These are phyloP conservation scores for Homalodisca vitripennis DNA, from an alignment of 1,140 invertebrate species.

Conservation along the genomic window DNA sequence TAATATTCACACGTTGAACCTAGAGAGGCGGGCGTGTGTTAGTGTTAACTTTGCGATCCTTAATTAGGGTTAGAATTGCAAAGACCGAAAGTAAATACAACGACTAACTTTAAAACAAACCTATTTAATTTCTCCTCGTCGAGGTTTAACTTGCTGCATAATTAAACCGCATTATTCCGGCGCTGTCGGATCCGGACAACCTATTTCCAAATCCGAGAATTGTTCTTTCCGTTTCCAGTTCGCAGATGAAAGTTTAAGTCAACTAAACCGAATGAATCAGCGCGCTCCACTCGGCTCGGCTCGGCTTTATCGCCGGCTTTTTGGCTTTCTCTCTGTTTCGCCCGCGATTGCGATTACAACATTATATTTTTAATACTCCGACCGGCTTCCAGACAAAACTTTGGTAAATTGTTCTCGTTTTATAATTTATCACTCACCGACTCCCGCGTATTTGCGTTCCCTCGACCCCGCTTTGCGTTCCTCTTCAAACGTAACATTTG, in stretches of 20 bases:
- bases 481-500: background rate
- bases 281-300: no score
- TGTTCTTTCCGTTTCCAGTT: constrained; percentile 11
- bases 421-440: constrained; percentile 6
- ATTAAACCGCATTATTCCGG: constrained; percentile 6
- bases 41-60: constrained; percentile 8
- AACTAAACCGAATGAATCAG: constrained; percentile 10
- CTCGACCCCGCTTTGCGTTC: background rate
- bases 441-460: background rate
- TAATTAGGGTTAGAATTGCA: constrained; percentile 17
- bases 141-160: background rate
- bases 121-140: background rate
- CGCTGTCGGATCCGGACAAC: background rate
- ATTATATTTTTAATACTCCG: background rate
- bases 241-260: constrained; percentile 15
- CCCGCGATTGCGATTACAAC: background rate
- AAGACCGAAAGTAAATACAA: constrained; percentile 14
- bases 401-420: constrained; percentile 1
- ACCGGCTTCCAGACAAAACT: background rate
- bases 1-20: no score
- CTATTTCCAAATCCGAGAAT: constrained; percentile 10
- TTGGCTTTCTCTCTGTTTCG: constrained; percentile 5
- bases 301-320: constrained; percentile 10
- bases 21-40: no score
- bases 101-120: constrained; percentile 12